Percentiles rank a stretch among this genome's conserved stretches.
phyloP scores from a whole-genome alignment of 2,888 invertebrate species.

The Blera fallax region DNA sequence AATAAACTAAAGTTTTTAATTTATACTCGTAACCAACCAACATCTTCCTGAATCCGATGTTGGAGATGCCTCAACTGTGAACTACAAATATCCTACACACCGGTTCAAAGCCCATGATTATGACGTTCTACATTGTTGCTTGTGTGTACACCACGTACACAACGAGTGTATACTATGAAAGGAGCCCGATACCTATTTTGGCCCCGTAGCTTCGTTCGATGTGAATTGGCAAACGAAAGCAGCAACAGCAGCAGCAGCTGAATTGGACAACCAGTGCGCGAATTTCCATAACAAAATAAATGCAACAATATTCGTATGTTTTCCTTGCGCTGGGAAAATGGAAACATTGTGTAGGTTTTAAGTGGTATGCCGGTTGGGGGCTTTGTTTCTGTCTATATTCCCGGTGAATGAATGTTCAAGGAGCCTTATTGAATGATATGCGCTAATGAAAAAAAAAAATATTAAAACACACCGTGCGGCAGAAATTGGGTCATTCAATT shows the following conservation, averaged over 20 bases:
- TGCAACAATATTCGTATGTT: slow-evolving; percentile 25
- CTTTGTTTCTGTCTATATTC: neutral
- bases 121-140: slow-evolving; percentile 11
- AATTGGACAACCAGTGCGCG: slow-evolving; percentile 20
- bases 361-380: slow-evolving; percentile 9
- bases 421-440: slow-evolving; percentile 6
- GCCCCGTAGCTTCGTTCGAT: neutral
- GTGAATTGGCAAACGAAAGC: slow-evolving; percentile 10
- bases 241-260: neutral
- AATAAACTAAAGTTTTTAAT: too few species aligned
- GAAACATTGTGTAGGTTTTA: slow-evolving; percentile 28
- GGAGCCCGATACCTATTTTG: neutral
- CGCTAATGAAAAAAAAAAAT: neutral
- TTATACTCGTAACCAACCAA: too few species aligned
- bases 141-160: neutral
- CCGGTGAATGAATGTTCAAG: slow-evolving; percentile 4
- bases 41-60: slow-evolving; percentile 6
- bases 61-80: slow-evolving; percentile 15
- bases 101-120: slow-evolving; percentile 26
- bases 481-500: slow-evolving; percentile 6
- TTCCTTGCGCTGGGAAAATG: slow-evolving; percentile 13
- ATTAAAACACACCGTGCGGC: neutral
- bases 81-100: slow-evolving; percentile 23
- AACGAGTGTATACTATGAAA: neutral
- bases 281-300: slow-evolving; percentile 39